These are phyloP conservation scores for Aethes cnicana DNA, from an alignment of 2,888 invertebrate species.

Conservation along the genomic window DNA sequence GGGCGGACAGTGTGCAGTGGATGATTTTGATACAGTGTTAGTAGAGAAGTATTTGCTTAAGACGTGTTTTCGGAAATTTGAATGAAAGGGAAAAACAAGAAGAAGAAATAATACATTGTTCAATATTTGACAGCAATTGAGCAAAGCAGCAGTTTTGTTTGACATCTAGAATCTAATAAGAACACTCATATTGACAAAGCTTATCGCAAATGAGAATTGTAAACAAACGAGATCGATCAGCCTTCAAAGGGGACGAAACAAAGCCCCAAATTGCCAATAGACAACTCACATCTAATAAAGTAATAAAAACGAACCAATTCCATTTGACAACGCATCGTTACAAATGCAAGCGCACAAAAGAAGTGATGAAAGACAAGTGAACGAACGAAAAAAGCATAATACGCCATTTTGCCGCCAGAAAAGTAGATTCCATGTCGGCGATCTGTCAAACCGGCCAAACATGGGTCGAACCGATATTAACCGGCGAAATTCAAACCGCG, in stretches of 20 bases:
- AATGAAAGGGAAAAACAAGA: too few relatives aligned
- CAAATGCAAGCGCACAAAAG: constrained; percentile 72
- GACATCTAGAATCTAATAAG: too few relatives aligned
- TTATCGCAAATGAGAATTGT: constrained; percentile 22
- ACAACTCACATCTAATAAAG: constrained; percentile 52
- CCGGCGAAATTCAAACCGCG: constrained; percentile 59
- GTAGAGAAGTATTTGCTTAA: too few relatives aligned
- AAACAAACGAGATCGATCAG: constrained; percentile 41
- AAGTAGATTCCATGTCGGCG: constrained; percentile 76
- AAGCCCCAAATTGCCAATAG: constrained; percentile 37
- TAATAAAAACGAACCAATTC: constrained; percentile 64
- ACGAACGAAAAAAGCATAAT: constrained; percentile 75
- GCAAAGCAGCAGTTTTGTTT: too few relatives aligned
- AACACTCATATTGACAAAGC: too few relatives aligned
- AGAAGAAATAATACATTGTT: too few relatives aligned
- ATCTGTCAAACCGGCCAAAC: constrained; percentile 81
- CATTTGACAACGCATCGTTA: constrained; percentile 66
- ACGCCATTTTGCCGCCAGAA: constrained; percentile 75
- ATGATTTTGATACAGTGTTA: too few relatives aligned
- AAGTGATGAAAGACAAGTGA: constrained; percentile 78
- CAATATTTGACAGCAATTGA: too few relatives aligned
- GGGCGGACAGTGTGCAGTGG: too few relatives aligned
- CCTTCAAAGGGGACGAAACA: too few relatives aligned
- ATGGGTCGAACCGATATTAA: constrained; percentile 57
- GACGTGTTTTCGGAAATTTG: too few relatives aligned